Conservation (phyloP, 2,888 invertebrate genomes). For the Eristalinus aeneus region DNA sequence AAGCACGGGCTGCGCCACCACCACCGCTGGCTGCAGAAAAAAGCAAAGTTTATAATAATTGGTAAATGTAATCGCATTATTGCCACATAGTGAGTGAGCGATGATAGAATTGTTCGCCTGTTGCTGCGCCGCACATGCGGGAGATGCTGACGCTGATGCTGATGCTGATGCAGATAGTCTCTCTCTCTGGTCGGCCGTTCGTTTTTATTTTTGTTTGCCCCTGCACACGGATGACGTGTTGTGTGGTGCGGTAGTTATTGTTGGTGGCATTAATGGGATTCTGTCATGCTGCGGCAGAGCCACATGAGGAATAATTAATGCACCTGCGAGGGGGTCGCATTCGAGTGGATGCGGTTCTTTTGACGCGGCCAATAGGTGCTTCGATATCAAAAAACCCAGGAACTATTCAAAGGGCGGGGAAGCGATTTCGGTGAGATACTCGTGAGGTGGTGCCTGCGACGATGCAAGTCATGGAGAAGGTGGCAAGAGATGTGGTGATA, state of each 20-base stretch:
- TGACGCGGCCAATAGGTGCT: neutral
- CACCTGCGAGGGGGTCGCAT: constrained; percentile 30
- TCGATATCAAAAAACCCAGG: neutral
- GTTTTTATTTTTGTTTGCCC: neutral
- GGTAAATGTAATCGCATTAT: constrained; percentile 71
- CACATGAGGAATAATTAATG: constrained; percentile 54
- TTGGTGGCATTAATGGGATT: constrained; percentile 61
- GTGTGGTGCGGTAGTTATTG: constrained; percentile 51
- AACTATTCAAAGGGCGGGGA: neutral
- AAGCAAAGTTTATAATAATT: constrained; percentile 67
- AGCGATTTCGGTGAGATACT: neutral
- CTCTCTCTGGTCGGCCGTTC: too few species aligned
- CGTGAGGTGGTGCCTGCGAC: neutral
- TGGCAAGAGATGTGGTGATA: neutral
- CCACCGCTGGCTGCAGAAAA: neutral
- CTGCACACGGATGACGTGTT: constrained; percentile 38
- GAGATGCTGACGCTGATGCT: constrained; percentile 15
- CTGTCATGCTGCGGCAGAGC: constrained; percentile 59
- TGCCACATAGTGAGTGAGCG: constrained; percentile 70
- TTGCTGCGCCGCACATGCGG: constrained; percentile 54
- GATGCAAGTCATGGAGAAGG: neutral
- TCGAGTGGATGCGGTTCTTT: constrained; percentile 10
- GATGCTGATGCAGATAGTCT: neutral
- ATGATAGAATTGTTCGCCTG: constrained; percentile 70
- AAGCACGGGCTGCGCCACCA: neutral